phyloP scores from a whole-genome alignment of 2,888 invertebrate genomes.

The Lasioglossum lativentre region DNA sequence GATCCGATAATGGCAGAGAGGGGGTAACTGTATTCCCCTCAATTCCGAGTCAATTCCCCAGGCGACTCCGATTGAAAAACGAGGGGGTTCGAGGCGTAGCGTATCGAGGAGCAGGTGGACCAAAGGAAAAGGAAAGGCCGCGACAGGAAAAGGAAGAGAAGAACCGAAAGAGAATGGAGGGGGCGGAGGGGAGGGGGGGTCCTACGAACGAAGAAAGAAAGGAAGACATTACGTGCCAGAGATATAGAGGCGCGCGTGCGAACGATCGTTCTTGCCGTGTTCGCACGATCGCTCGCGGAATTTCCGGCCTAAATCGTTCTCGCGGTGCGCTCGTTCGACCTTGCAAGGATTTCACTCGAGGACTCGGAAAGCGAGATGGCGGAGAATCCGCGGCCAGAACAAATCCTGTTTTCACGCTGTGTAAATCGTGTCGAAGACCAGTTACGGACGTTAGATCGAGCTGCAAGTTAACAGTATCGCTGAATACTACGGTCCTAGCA shows the following conservation, averaged over 20 bases:
- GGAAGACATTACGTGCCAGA: slow-evolving; percentile 31
- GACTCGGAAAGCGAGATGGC: slow-evolving; percentile 61
- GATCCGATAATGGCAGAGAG: no score
- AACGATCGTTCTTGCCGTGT: slow-evolving; percentile 55
- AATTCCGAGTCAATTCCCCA: no score
- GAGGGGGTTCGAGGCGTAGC: no score
- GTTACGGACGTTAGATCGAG: background rate
- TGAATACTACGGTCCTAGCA: no score
- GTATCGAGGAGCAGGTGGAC: background rate
- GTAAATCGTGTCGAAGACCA: slow-evolving; percentile 14
- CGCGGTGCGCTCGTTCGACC: slow-evolving; percentile 70
- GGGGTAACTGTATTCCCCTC: no score
- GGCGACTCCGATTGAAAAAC: background rate
- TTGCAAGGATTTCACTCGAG: slow-evolving; percentile 75
- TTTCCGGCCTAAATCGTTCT: slow-evolving; percentile 76
- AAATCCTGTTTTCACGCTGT: slow-evolving; percentile 13
- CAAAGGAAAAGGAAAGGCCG: slow-evolving; percentile 34
- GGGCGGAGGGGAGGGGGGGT: no score
- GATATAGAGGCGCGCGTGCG: slow-evolving; percentile 56
- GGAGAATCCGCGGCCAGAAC: slow-evolving; percentile 5
- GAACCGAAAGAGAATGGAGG: background rate
- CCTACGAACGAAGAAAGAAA: background rate
- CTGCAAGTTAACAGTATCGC: no score
- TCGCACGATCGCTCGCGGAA: slow-evolving; percentile 72
- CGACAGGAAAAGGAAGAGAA: slow-evolving; percentile 18